Evolutionary conservation across 1,140 invertebrate species (phyloP), one percentile per base, ranked within the genome.

Genomic region (Schlechtendalia chinensis): DNA sequence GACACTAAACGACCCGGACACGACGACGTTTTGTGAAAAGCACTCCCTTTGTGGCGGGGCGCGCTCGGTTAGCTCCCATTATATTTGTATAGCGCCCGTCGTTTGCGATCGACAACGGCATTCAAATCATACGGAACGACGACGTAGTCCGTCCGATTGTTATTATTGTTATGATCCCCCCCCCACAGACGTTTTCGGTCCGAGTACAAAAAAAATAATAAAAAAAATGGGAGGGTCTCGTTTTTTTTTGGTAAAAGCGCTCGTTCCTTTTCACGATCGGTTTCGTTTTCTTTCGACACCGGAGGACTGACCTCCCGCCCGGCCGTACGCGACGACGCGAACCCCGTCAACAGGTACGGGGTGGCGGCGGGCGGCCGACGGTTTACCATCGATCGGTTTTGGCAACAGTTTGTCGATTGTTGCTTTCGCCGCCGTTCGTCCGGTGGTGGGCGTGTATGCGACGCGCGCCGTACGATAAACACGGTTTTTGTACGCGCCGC

Each of bases 381-480:
- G n/a, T 45, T 50, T 27, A 72, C 17, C 69, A 79, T 79, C 75
- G 75, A 79, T 79, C 58, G 32, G 3, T 5, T 58, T 61, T 79
- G 56, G 75, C 75, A 79, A 79, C 75, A 79, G 75, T 79, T 79
- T 61, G 75, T 79, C 75, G 75, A 79, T 79, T 79, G 75, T 79
- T 79, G 75, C 75, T 79, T 79, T 63, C 22, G 6, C 16, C 24
- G 16, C 27, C 32, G 32, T 8, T 27, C 59, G 61, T 8, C 32
- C 32, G 32, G 32, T 6, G 16, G 29, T 29, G 17, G 16, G 61
- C 17, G 32, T 39, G 32, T 39, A 39, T 39, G 32, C 32, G n/a
- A n/a, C 32, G 32, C 8, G 32, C 32, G 32, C 32, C 32, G 32
- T 39, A n/a, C n/a, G n/a, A n/a, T n/a, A n/a, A n/a, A n/a, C n/a